Conservation (phyloP, 2,113 vertebrate species). For the Dascyllus trimaculatus region DNA sequence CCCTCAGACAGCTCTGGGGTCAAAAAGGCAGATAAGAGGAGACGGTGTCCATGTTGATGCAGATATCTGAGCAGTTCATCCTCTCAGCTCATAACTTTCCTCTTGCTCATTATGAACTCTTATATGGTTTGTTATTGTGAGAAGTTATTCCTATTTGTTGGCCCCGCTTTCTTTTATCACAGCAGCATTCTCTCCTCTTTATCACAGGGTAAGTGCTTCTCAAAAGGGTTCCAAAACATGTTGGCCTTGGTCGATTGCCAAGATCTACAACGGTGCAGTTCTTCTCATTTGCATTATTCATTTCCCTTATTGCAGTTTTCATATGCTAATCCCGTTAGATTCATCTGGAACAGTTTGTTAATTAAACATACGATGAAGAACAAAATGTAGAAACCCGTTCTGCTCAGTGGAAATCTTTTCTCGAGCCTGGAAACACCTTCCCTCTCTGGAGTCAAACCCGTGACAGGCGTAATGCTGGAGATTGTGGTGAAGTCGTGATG, state of each 20-base stretch:
- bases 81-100: constrained; percentile 6
- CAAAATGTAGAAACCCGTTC: constrained; percentile 24
- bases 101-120: constrained; percentile 8
- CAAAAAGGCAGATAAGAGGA: constrained; percentile 57
- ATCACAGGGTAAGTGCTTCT: constrained; percentile 24
- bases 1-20: constrained; percentile 53
- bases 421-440: constrained; percentile 41
- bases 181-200: constrained; percentile 8
- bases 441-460: constrained; percentile 41
- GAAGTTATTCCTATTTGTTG: constrained; percentile 4
- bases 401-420: constrained; percentile 32
- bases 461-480: constrained; percentile 33
- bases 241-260: constrained; percentile 44
- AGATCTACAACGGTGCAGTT: constrained; percentile 20
- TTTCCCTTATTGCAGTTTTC: constrained; percentile 49
- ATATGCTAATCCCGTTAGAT: constrained; percentile 66
- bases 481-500: constrained; percentile 38
- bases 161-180: not conserved
- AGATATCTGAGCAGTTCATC: constrained; percentile 24
- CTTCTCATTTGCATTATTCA: constrained; percentile 56
- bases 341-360: constrained; percentile 60
- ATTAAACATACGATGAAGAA: constrained; percentile 59
- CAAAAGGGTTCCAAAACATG: constrained; percentile 21
- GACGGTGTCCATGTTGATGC: constrained; percentile 38
- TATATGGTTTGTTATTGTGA: not conserved